These are phyloP conservation scores for Drosophila greeni DNA, from an alignment of 2,888 invertebrate species.

Conservation along the genomic window DNA sequence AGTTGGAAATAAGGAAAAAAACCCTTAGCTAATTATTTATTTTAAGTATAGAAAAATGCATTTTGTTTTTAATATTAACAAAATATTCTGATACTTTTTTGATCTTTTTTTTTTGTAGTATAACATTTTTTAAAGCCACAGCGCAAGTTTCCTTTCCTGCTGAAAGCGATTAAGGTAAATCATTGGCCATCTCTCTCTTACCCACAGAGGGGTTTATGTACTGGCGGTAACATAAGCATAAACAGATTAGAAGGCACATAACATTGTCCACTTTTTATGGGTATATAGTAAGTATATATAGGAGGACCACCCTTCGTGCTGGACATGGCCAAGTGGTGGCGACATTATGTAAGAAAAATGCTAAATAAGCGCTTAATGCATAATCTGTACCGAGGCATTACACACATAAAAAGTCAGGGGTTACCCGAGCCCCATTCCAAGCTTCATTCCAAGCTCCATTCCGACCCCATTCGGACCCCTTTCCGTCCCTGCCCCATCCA, in stretches of 20 bases:
- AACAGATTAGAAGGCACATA: slow-evolving; percentile 35
- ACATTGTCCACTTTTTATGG: slow-evolving; percentile 29
- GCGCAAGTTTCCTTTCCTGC: too few relatives aligned
- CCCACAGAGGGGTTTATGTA: slow-evolving; percentile 20
- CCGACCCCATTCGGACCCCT: slow-evolving; percentile 13
- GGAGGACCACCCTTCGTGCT: slow-evolving; percentile 1
- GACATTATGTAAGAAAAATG: slow-evolving; percentile 68
- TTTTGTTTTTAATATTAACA: not conserved
- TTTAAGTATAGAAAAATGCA: not conserved
- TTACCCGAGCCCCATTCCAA: slow-evolving; percentile 7
- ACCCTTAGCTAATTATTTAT: not conserved
- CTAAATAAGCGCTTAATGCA: slow-evolving; percentile 75
- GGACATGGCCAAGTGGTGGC: slow-evolving; percentile 52
- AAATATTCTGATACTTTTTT: not conserved
- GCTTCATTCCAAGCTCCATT: not conserved
- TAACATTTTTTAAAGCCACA: not conserved
- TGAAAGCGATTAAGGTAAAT: slow-evolving; percentile 17
- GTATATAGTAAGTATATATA: slow-evolving; percentile 3
- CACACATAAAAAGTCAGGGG: slow-evolving; percentile 37
- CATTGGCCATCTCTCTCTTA: slow-evolving; percentile 8
- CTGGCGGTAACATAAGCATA: slow-evolving; percentile 30
- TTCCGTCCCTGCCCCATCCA: not conserved
- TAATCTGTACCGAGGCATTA: slow-evolving; percentile 64
- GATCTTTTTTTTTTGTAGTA: not conserved
- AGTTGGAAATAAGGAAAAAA: slow-evolving; percentile 11